Evolutionary conservation across 1,140 invertebrate genomes (phyloP), one percentile per base, ranked within the genome.

Genomic region (Marisa cornuarietis): DNA sequence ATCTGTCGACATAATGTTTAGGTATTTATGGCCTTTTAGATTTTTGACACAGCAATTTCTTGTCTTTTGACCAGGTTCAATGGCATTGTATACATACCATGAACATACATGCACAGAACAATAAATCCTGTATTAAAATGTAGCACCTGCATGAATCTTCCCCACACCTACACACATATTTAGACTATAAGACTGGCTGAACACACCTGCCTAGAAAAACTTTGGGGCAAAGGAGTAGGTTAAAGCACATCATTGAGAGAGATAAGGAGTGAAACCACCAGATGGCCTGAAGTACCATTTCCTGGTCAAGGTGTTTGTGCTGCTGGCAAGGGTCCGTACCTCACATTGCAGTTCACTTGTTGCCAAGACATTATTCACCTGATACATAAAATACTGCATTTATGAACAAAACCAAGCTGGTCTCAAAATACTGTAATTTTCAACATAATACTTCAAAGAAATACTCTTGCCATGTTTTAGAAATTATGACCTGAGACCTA

Each of bases 271-370:
- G 8, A 58, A 58, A 14, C 16, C 4, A 18, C 20, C 62, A 52
- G 72, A 61, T 42, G 72, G 72, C 31, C 54, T 74, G 51, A 74
- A 74, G 49, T 61, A 74, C 72, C 16, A 74, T 52, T 74, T 58
- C 24, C 18, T 61, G 10, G 52, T 61, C 8, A 74, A 13, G 4
- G 20, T 26, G 31, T 26, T 74, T 7, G 72, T 26, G 20, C 20
- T 61, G 24, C 62, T 61, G 54, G 72, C 49, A 52, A 74, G 54
- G 54, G 72, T 61, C 51, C 58, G 58, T 31, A 24, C 16, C 14
- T n/a, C 63, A 13, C 49, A 11, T 11, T 31, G n/a, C n/a, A 77
- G 61, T 18, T 22, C 14, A 20, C 18, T 26, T 68, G 65, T 66
- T 51, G 58, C 66, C 61, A 66, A 51, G 62, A 49, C 20, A 68